Evolutionary conservation across 1,140 invertebrate genomes (phyloP).

Genomic region (Periplaneta americana): DNA sequence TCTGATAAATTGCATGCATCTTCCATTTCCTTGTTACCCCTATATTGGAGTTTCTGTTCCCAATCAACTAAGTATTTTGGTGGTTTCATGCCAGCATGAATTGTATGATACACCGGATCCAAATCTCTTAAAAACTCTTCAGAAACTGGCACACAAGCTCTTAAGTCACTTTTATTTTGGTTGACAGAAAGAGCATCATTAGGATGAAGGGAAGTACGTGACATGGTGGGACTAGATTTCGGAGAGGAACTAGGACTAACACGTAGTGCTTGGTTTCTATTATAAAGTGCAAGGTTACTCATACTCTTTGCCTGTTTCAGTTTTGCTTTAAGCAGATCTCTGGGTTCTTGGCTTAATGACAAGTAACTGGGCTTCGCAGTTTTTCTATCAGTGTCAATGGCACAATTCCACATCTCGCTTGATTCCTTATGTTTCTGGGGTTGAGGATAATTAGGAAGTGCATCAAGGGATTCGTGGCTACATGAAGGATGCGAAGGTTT

Average conservation of each 20-base stretch:
- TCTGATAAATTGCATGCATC: not conserved
- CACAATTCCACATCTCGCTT: not conserved
- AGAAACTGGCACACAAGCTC: not conserved
- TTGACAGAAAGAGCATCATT: not conserved
- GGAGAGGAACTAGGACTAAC: not conserved
- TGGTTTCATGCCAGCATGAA: slow-evolving; percentile 16
- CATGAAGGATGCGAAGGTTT: not conserved
- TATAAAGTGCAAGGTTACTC: slow-evolving; percentile 3
- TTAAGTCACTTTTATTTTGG: not conserved
- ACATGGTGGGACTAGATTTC: not conserved
- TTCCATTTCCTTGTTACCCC: not conserved
- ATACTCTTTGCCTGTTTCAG: slow-evolving; percentile 16
- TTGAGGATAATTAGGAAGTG: not conserved
- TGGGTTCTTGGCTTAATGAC: not conserved
- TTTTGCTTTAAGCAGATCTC: slow-evolving; percentile 13
- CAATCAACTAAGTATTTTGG: not conserved
- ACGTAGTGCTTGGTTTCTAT: not conserved
- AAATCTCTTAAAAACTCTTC: not conserved
- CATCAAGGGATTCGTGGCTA: not conserved
- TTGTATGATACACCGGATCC: slow-evolving; percentile 14
- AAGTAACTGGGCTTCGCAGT: not conserved
- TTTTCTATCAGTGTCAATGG: not conserved
- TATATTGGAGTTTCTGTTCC: not conserved
- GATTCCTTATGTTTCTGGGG: not conserved
- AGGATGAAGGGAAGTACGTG: not conserved